phyloP scores from a whole-genome alignment of 2,113 vertebrate species.

The Petrocephalus microphthalmus region DNA sequence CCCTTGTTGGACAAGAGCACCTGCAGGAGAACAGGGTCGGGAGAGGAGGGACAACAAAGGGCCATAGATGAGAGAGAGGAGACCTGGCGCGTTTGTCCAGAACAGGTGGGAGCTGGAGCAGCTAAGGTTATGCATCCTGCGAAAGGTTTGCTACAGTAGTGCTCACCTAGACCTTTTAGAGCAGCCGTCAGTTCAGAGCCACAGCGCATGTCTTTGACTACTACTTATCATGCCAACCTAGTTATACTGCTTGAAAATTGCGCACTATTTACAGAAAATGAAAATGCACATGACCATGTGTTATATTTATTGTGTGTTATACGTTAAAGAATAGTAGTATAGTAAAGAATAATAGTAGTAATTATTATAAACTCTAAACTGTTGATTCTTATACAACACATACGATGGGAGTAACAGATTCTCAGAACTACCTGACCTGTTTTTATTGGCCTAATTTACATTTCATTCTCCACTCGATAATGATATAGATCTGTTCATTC shows the following conservation, averaged over 20 bases:
- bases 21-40: constrained; percentile 49
- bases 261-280: neutral
- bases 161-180: neutral
- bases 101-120: neutral
- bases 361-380: neutral
- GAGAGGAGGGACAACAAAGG: neutral
- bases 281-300: neutral
- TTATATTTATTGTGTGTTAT: neutral
- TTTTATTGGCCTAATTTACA: neutral
- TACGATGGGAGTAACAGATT: neutral
- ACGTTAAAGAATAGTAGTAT: neutral
- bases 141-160: neutral
- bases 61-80: neutral
- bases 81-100: neutral
- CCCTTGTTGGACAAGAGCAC: constrained; percentile 68
- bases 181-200: neutral
- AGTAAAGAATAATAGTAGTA: neutral
- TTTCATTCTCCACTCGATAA: neutral
- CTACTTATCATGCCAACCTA: neutral
- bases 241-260: neutral
- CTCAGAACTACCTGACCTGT: neutral
- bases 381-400: neutral
- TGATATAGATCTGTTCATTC: neutral
- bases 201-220: neutral
- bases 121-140: neutral